Conservation (phyloP, 2,113 vertebrate species). For the Erythrocercus mccallii region DNA sequence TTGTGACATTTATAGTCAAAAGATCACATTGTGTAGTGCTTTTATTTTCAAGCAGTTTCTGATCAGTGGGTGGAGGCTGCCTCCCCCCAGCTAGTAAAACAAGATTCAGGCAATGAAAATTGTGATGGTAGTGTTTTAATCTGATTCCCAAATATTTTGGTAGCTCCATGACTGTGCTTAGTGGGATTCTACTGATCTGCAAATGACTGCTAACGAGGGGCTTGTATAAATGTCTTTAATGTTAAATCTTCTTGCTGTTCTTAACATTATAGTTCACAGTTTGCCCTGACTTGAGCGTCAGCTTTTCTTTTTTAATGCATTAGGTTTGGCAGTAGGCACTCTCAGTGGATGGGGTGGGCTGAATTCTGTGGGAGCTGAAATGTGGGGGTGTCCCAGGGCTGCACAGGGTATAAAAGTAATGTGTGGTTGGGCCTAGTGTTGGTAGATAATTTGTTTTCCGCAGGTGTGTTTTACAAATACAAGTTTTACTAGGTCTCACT, state of each 20-base stretch:
- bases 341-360: not conserved
- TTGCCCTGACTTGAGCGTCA: not conserved
- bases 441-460: not conserved
- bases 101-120: not conserved
- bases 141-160: not conserved
- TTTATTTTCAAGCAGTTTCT: conserved; percentile 28
- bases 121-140: not conserved
- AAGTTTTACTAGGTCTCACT: not conserved
- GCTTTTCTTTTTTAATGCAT: not conserved
- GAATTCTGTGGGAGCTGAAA: not conserved
- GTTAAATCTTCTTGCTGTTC: not conserved
- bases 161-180: not conserved
- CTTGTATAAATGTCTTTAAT: not conserved
- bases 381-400: not conserved
- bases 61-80: not conserved
- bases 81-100: not conserved
- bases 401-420: not conserved
- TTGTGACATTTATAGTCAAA: not conserved
- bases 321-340: not conserved
- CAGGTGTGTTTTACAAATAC: not conserved
- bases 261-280: not conserved
- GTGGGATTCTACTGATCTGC: not conserved
- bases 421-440: not conserved
- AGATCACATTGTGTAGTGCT: not conserved
- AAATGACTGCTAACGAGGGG: not conserved